A percentile compares a stretch with the other conserved stretches of the same genome.
Evolutionary conservation across 2,797 vertebrate genomes (phyloP).

Genomic region (Diglossa cyanea): DNA sequence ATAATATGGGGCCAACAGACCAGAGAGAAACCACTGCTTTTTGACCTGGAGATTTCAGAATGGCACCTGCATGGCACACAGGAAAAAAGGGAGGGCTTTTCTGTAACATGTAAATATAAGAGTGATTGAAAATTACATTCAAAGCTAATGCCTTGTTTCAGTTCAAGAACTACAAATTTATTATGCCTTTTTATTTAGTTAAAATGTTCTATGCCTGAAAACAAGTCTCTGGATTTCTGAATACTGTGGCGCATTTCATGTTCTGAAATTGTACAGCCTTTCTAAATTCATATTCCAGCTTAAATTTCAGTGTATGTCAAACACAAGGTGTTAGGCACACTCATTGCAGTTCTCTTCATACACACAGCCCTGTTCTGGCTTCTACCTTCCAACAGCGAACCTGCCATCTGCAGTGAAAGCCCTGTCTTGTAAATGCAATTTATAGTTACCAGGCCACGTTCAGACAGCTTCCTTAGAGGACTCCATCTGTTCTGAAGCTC

Average conservation of each 20-base stretch:
- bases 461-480: conserved; percentile 37
- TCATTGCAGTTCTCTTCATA: not conserved
- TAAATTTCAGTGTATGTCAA: not conserved
- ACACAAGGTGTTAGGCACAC: conserved; percentile 23
- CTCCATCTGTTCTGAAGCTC: conserved; percentile 51
- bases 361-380: not conserved
- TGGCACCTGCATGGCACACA: not conserved
- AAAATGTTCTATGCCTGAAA: not conserved
- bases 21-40: not conserved
- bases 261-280: not conserved
- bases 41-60: not conserved
- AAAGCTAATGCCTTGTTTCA: not conserved
- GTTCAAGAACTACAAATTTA: not conserved
- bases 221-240: not conserved
- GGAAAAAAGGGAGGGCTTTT: not conserved
- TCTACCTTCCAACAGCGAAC: conserved; percentile 4
- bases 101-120: not conserved
- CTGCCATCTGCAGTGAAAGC: conserved; percentile 33
- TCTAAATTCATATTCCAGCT: not conserved
- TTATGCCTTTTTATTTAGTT: not conserved
- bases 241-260: not conserved
- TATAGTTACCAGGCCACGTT: conserved; percentile 12
- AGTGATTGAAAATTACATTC: not conserved
- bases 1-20: not conserved
- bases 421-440: conserved; percentile 33